Conservation (phyloP, 2,797 vertebrate species). For the Triplophysa yarkandensis region DNA sequence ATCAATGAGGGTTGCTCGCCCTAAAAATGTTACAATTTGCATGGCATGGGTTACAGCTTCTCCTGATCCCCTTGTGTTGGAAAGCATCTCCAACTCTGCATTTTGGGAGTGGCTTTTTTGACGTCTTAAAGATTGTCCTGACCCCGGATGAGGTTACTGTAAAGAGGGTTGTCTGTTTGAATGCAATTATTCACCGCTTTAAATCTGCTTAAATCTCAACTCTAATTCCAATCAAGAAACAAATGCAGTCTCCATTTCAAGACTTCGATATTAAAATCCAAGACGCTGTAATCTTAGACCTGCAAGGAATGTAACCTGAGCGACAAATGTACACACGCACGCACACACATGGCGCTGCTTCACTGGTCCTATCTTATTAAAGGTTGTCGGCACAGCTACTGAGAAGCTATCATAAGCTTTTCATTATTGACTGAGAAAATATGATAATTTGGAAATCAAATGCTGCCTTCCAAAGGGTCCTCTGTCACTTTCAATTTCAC, state of each 20-base stretch:
- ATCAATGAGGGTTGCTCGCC: conserved; percentile 74
- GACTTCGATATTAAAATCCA: conserved; percentile 49
- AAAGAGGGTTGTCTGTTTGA: conserved; percentile 45
- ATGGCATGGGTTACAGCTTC: conserved; percentile 36
- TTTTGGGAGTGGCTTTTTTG: conserved; percentile 6
- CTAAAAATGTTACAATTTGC: conserved; percentile 70
- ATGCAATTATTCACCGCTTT: conserved; percentile 41
- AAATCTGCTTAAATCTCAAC: conserved; percentile 29
- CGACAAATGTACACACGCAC: conserved; percentile 10
- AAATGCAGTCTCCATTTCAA: conserved; percentile 50
- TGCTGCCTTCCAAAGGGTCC: conserved; percentile 77
- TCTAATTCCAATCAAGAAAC: conserved; percentile 48
- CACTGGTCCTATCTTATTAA: conserved; percentile 80
- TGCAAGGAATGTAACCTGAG: conserved; percentile 37
- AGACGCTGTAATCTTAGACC: conserved; percentile 45
- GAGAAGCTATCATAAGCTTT: conserved; percentile 80
- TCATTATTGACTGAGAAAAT: conserved; percentile 84
- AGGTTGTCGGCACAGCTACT: conserved; percentile 76
- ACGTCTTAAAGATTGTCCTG: conserved; percentile 6
- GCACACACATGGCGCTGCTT: conserved; percentile 58
- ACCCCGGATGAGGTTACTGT: conserved; percentile 26
- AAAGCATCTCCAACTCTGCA: neutral
- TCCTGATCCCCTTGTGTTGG: conserved; percentile 28
- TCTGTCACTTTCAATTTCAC: conserved; percentile 79
- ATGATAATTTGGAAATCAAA: conserved; percentile 84